Base-by-base conservation (phyloP, 2,888 invertebrate species). In the Oscheius myriophilus region DNA sequence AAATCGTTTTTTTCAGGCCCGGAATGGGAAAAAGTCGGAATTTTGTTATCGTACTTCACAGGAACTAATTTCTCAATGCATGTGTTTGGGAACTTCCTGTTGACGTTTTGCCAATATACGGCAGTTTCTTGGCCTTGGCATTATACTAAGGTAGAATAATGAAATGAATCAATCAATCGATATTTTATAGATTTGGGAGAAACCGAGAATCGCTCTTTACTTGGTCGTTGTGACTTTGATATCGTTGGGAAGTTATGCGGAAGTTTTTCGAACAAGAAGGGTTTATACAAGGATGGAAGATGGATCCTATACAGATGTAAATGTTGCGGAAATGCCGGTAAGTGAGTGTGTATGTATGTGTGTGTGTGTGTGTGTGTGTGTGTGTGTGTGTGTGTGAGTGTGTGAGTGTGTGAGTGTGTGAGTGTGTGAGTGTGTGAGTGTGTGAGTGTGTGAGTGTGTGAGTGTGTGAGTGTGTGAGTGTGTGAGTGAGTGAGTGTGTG, bases 61-160 rank as follows among this genome's bases (percentile, higher is more conserved):
- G 61, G 61, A 12, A 33, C 46, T 14, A 25, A 33, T 16, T 61
- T 46, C 25, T 46, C 61, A 0, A 25, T 61, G 25, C 61, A 61
- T 18, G 39, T 61, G n/a, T 49, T 61, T 12, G 61, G 61, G 7
- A 61, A 61, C 21, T 49, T 61, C 18, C 18, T 61, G 18, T 18
- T 25, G 26, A 61, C 61, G 16, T 18, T 61, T 33, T 61, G 61
- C 39, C 45, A 46, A 21, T 61, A 61, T 26, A 61, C 39, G 49
- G 61, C 61, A 9, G 61, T 61, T 21, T 46, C 26, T 25, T 61
- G 61, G 61, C 61, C 46, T n/a, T 18, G 18, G n/a, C 14, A 16
- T 21, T 49, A 61, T 49, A 49, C 45, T 11, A 39, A 58, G 45
- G 58, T 58, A 7, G 26, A 33, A 23, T 25, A 4, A 16, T n/a